phyloP scores from a whole-genome alignment of 2,797 vertebrate species.

The Triplophysa yarkandensis region DNA sequence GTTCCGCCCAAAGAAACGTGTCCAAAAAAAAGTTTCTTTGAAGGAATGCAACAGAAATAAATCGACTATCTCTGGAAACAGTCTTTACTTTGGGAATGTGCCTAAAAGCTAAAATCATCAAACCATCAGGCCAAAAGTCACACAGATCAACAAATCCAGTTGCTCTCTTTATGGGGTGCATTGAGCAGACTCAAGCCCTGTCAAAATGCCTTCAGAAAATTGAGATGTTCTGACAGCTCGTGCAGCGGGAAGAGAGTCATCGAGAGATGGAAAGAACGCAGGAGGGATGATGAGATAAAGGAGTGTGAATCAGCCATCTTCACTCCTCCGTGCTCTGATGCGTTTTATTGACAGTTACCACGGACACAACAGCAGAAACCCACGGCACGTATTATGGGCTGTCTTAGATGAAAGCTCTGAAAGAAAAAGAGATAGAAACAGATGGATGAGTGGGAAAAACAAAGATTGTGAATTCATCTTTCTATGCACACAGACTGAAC shows the following conservation, averaged over 20 bases:
- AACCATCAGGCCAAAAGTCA: not conserved
- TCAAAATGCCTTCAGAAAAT: not conserved
- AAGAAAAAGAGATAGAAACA: constrained; percentile 12
- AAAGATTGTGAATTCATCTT: not conserved
- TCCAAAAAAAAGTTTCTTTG: not conserved
- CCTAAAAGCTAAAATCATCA: not conserved
- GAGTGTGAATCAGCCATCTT: constrained; percentile 38
- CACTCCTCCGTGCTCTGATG: constrained; percentile 37
- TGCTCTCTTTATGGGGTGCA: not conserved
- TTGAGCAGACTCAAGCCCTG: not conserved
- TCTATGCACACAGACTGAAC: no score
- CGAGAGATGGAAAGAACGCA: constrained; percentile 8
- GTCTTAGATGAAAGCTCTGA: constrained; percentile 19
- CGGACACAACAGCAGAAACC: constrained; percentile 31
- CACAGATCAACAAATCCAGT: not conserved
- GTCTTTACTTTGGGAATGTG: not conserved
- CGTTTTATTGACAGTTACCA: constrained; percentile 43
- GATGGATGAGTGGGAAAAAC: constrained; percentile 8
- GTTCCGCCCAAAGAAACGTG: not conserved
- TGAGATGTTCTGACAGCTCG: not conserved
- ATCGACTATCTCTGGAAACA: not conserved
- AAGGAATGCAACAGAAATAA: not conserved
- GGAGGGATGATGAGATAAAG: constrained; percentile 29
- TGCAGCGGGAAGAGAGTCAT: not conserved
- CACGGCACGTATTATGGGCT: constrained; percentile 24